These are phyloP conservation scores for Lota lota DNA, from an alignment of 2,113 vertebrate species.

Conservation along the genomic window DNA sequence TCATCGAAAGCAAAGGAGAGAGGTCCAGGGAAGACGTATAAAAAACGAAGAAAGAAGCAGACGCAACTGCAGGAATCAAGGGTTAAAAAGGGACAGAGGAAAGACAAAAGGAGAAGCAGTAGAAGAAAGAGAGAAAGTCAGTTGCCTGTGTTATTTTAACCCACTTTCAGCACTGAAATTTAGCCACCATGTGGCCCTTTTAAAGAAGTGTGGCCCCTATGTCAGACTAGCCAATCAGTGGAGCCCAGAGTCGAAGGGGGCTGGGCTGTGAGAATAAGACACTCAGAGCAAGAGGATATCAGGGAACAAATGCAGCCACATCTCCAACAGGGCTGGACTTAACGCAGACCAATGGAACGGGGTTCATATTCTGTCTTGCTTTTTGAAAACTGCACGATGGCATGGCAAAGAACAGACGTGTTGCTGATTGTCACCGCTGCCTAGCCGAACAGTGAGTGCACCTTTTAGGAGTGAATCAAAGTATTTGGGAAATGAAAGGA, in stretches of 20 bases:
- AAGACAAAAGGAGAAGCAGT: background rate
- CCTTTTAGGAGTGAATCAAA: too few species aligned
- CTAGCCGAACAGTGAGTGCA: background rate
- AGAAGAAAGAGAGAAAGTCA: conserved; percentile 10
- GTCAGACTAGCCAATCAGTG: conserved; percentile 45
- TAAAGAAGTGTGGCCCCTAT: conserved; percentile 47
- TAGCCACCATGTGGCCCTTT: conserved; percentile 65
- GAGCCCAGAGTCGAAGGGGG: conserved; percentile 17
- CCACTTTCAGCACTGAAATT: conserved; percentile 65
- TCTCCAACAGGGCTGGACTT: conserved; percentile 51
- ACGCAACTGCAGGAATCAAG: background rate
- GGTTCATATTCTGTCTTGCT: conserved; percentile 33
- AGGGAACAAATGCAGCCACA: conserved; percentile 43
- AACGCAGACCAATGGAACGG: conserved; percentile 50
- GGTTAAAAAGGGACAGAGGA: too few species aligned
- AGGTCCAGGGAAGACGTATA: conserved; percentile 16
- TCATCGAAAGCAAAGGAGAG: background rate
- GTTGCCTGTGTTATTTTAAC: conserved; percentile 67
- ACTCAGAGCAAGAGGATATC: conserved; percentile 39
- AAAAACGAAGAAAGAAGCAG: conserved; percentile 29
- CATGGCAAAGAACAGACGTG: too few species aligned
- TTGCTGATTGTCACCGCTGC: background rate
- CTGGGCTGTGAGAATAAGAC: conserved; percentile 27
- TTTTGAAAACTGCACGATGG: background rate
- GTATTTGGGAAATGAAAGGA: background rate